Conservation (phyloP, 2,113 vertebrate genomes). For the Chionomys nivalis region DNA sequence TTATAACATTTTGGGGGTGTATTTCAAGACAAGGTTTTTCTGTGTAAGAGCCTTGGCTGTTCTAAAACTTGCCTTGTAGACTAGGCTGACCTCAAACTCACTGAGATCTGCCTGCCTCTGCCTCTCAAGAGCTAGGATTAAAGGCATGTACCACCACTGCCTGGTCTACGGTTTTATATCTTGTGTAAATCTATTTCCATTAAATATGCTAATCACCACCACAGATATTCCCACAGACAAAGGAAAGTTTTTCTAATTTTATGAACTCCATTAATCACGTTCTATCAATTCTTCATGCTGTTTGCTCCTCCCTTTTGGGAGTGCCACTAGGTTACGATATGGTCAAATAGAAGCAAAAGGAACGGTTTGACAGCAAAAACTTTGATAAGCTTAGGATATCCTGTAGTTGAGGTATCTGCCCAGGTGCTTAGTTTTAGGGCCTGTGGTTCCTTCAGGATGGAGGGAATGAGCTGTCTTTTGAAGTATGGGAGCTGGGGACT, state of each 20-base stretch:
- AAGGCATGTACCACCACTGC: no score
- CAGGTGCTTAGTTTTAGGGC: neutral
- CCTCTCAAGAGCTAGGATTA: no score
- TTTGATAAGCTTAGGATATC: neutral
- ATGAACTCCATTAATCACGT: neutral
- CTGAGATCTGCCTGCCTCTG: no score
- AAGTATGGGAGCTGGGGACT: neutral
- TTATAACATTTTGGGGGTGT: neutral
- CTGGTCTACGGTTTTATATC: no score
- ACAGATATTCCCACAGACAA: neutral
- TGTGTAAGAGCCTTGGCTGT: no score
- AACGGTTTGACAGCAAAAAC: neutral
- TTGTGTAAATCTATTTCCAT: neutral
- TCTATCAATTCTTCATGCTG: neutral
- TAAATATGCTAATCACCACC: neutral
- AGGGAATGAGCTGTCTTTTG: neutral
- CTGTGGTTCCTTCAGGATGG: neutral
- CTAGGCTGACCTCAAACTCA: no score
- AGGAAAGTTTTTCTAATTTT: neutral
- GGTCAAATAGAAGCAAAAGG: neutral
- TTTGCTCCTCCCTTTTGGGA: constrained; percentile 49
- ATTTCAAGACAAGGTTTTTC: no score
- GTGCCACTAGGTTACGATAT: neutral
- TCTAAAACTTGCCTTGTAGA: no score
- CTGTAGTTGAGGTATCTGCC: neutral